Evolutionary conservation across 2,888 invertebrate genomes (phyloP).

Genomic region (Philonicus albiceps): DNA sequence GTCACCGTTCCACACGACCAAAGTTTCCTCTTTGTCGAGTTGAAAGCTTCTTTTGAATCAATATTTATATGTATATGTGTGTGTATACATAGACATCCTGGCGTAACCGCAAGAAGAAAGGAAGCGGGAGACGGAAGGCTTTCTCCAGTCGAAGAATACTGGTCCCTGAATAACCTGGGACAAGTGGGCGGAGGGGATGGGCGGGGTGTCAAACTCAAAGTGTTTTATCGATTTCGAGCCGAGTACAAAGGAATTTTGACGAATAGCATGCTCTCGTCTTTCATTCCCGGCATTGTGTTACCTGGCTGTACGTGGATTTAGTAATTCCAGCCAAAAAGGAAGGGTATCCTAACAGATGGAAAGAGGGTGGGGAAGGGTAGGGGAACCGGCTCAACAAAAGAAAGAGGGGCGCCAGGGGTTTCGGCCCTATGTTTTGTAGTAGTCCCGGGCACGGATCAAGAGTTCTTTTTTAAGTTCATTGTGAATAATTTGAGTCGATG

Average conservation of each 20-base stretch:
- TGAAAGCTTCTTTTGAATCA: constrained; percentile 37
- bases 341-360: not conserved
- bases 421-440: not conserved
- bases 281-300: constrained; percentile 32
- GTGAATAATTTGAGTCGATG: constrained; percentile 34
- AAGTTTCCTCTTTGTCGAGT: constrained; percentile 34
- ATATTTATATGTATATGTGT: not conserved
- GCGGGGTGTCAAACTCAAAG: constrained; percentile 24
- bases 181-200: not conserved
- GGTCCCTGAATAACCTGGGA: not conserved
- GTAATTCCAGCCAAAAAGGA: constrained; percentile 28
- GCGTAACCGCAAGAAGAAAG: constrained; percentile 30
- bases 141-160: not conserved
- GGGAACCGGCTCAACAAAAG: constrained; percentile 1
- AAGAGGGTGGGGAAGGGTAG: not conserved
- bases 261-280: constrained; percentile 41
- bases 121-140: constrained; percentile 3
- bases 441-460: constrained; percentile 12
- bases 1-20: constrained; percentile 12
- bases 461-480: constrained; percentile 37
- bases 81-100: constrained; percentile 5
- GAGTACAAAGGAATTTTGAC: constrained; percentile 43
- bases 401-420: not conserved
- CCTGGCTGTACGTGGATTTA: constrained; percentile 35
- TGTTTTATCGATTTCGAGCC: constrained; percentile 38